phyloP scores from a whole-genome alignment of 2,888 invertebrate species.

The Parascotia fuliginaria region DNA sequence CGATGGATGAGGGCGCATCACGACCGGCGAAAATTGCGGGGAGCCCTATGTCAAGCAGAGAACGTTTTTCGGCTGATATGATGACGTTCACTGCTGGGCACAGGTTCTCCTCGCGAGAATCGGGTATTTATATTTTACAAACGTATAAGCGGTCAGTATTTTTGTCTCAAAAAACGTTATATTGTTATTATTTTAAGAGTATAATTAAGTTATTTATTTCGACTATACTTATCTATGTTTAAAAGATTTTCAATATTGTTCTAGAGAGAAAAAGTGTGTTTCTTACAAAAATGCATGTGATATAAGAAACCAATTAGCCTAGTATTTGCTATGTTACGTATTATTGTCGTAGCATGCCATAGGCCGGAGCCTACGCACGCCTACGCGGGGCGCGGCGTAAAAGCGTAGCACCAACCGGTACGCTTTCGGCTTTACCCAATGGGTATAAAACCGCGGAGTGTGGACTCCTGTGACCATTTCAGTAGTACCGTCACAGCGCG shows the following conservation, averaged over 20 bases:
- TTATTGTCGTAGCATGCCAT: conserved; percentile 50
- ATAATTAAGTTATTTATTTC: too few relatives aligned
- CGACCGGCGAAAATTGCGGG: too few relatives aligned
- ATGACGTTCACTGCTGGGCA: too few relatives aligned
- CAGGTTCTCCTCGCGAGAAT: too few relatives aligned
- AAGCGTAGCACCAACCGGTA: conserved; percentile 69
- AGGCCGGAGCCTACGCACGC: conserved; percentile 75
- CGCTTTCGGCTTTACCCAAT: conserved; percentile 42
- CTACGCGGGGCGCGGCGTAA: conserved; percentile 75
- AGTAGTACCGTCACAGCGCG: conserved; percentile 63
- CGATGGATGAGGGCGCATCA: too few relatives aligned
- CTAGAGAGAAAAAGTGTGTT: background rate
- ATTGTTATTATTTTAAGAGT: too few relatives aligned
- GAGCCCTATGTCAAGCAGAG: too few relatives aligned
- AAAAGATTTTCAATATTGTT: background rate
- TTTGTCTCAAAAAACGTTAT: too few relatives aligned
- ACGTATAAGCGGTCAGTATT: too few relatives aligned
- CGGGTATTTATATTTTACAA: too few relatives aligned
- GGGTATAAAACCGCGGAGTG: conserved; percentile 64
- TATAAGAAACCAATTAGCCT: conserved; percentile 6
- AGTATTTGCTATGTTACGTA: conserved; percentile 4
- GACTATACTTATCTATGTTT: too few relatives aligned
- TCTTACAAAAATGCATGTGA: background rate
- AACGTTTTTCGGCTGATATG: too few relatives aligned
- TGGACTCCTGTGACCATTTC: conserved; percentile 63